Evolutionary conservation across 2,797 vertebrate species (phyloP).

Genomic region (Hemitrygon akajei): DNA sequence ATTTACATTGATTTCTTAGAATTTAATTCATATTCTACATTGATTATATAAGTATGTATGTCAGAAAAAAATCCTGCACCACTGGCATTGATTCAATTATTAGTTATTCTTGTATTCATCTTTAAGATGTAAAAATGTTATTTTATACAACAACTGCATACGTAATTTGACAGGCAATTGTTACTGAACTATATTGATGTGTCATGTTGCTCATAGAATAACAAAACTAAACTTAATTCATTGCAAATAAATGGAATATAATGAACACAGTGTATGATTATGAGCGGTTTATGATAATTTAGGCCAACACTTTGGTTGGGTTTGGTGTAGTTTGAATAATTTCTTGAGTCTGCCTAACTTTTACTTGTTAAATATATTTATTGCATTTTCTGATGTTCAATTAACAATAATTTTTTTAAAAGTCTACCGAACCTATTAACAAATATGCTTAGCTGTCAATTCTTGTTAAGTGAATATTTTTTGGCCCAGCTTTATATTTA

Average conservation of each 20-base stretch:
- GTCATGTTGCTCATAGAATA: neutral
- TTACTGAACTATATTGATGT: conserved; percentile 6
- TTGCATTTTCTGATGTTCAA: neutral
- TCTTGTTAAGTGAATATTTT: neutral
- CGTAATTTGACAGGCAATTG: conserved; percentile 6
- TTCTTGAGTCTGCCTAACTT: neutral
- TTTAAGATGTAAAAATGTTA: neutral
- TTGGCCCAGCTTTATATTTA: neutral
- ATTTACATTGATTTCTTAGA: neutral
- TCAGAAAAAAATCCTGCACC: neutral
- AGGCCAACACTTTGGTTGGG: neutral
- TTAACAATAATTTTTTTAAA: neutral
- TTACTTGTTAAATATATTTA: neutral
- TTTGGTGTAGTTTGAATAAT: neutral
- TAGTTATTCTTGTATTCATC: neutral
- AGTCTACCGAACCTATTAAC: neutral
- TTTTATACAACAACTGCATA: neutral
- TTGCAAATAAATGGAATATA: conserved; percentile 17
- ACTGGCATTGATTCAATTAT: neutral
- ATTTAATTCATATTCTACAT: neutral
- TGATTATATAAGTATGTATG: conserved; percentile 5
- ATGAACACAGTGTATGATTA: neutral
- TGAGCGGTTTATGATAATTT: conserved; percentile 23
- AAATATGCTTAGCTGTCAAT: conserved; percentile 2
- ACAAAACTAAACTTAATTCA: conserved; percentile 14